Evolutionary conservation across 2,113 vertebrate species (phyloP), one percentile per base, ranked within the genome.

Genomic region (Anser brachyrhynchus): DNA sequence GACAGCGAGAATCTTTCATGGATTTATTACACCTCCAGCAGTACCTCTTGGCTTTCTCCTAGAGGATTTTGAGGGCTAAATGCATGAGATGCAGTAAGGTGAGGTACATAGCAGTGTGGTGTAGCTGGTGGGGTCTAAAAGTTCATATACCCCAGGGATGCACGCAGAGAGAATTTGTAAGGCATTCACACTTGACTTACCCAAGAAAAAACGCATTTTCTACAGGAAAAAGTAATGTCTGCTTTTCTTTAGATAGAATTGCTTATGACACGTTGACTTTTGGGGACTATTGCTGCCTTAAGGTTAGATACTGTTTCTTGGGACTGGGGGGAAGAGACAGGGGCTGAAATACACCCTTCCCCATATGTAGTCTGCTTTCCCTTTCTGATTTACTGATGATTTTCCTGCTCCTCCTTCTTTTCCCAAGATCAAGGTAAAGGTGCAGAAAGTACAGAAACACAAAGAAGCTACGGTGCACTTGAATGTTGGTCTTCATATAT

Each of bases 61-160:
- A 52, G 61, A 71, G 31, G 61, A 84, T 74, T 77, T 64, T 67
- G 54, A 87, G 37, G 25, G 21, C 33, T 90, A 54, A 92, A 92
- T 88, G 7, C 23, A 76, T 69, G 20, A 54, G 17, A 71, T 75
- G 14, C 14, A 55, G 9, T 23, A 87, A 54, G 3, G 13, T 43
- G 23, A 76, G 41, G 22, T 65, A 44, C 46, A 41, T 8, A 79
- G 6, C 8, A 13, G 9, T 9, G 10, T 51, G 31, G 9, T 49
- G 11, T 54, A 72, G 9, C 16, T 92, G 17, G 11, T 74, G 29
- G 13, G 3, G 25, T 82, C 44, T 86, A 37, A 82, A 73, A 90
- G 41, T 54, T 92, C 11, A 23, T 51, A 51, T 25, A 11, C 10
- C 70, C 54, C 73, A 20, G 31, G 33, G 46, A 57, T 29, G 10